phyloP scores from a whole-genome alignment of 2,888 invertebrate genomes.

The Baronia brevicornis region DNA sequence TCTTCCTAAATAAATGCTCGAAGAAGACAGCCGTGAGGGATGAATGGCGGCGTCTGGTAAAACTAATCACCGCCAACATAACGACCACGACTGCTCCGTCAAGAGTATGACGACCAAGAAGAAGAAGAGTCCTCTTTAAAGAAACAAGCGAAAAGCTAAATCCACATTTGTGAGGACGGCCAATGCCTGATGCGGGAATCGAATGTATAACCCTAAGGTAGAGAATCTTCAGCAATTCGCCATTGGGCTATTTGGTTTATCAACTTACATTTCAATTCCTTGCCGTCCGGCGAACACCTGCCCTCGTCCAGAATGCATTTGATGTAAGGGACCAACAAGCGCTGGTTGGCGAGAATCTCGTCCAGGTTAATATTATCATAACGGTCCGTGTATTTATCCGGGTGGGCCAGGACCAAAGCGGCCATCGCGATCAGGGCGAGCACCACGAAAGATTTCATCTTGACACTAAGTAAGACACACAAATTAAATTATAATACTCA shows the following conservation, averaged over 20 bases:
- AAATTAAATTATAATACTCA: conserved; percentile 1
- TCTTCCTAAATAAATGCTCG: no score
- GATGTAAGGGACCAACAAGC: conserved; percentile 78
- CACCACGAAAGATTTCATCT: conserved; percentile 28
- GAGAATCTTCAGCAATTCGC: neutral
- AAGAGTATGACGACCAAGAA: no score
- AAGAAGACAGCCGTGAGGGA: no score
- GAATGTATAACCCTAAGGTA: neutral
- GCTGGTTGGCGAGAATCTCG: conserved; percentile 77
- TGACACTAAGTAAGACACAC: conserved; percentile 16
- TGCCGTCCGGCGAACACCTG: conserved; percentile 80
- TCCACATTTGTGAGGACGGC: neutral
- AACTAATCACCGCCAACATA: no score
- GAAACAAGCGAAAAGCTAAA: no score
- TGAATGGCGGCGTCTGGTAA: no score
- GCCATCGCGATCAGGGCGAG: conserved; percentile 38
- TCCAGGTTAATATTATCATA: conserved; percentile 82
- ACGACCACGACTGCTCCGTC: no score
- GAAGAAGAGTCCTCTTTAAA: no score
- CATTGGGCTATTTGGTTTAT: neutral
- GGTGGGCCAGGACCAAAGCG: conserved; percentile 29
- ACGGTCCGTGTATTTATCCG: conserved; percentile 70
- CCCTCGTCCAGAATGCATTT: conserved; percentile 78
- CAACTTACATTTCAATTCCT: conserved; percentile 80
- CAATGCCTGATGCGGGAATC: neutral